Evolutionary conservation across 2,888 invertebrate genomes (phyloP).

Genomic region (Oasisia sp.): DNA sequence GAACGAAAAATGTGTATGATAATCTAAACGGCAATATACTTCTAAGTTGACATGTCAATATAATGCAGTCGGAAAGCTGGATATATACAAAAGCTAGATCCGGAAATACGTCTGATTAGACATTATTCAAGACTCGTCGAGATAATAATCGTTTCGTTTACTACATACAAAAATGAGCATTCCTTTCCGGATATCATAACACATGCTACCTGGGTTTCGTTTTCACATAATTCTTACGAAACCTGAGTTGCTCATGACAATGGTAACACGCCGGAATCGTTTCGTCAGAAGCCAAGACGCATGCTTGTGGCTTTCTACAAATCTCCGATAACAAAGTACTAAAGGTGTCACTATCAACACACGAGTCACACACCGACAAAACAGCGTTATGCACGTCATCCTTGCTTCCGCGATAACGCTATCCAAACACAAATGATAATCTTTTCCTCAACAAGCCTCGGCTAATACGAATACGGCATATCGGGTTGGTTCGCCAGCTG

Average conservation of each 20-base stretch:
- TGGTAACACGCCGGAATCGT: background rate
- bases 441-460: background rate
- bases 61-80: background rate
- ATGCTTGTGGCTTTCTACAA: background rate
- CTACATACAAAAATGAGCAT: background rate
- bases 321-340: background rate
- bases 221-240: background rate
- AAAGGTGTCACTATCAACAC: background rate
- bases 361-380: background rate
- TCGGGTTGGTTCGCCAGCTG: background rate
- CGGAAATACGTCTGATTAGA: background rate
- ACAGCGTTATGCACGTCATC: background rate
- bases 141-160: background rate
- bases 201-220: background rate
- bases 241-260: too few relatives aligned
- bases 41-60: background rate
- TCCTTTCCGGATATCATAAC: background rate
- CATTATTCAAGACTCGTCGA: background rate
- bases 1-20: background rate
- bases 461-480: background rate
- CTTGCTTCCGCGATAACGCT: background rate
- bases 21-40: background rate
- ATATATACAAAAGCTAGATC: conserved; percentile 2
- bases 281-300: background rate
- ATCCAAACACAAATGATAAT: background rate